Percentiles rank a stretch among this genome's conserved stretches.
Conservation (phyloP, 2,888 invertebrate genomes). For the Drosophila setosimentum region DNA sequence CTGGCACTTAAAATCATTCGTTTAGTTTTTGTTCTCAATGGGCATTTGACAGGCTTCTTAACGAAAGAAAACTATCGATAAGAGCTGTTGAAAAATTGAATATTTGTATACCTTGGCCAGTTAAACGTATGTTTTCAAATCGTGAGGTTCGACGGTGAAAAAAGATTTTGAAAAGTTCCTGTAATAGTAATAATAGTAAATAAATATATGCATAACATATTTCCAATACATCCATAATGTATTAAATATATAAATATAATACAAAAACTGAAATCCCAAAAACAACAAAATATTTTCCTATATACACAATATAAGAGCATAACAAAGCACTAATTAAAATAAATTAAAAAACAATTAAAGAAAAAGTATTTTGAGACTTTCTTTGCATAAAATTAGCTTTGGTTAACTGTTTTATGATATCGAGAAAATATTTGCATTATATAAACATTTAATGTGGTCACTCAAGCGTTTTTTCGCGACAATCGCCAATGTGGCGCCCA, state of each 20-base stretch:
- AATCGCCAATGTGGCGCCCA: slow-evolving; percentile 36
- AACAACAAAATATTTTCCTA: background rate
- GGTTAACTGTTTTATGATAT: background rate
- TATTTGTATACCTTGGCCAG: slow-evolving; percentile 37
- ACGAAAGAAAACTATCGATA: slow-evolving; percentile 48
- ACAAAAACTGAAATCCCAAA: background rate
- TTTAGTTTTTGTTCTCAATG: slow-evolving; percentile 59
- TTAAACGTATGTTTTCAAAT: slow-evolving; percentile 36
- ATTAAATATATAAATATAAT: background rate
- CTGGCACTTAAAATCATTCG: slow-evolving; percentile 20
- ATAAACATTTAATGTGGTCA: background rate
- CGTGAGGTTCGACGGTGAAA: slow-evolving; percentile 39
- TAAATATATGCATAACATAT: background rate
- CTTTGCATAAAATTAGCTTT: background rate
- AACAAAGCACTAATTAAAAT: background rate
- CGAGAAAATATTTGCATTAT: background rate
- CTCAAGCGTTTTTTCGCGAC: slow-evolving; percentile 16
- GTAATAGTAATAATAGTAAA: background rate
- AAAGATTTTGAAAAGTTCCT: background rate
- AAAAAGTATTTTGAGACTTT: background rate
- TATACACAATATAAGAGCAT: background rate
- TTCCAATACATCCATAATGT: background rate
- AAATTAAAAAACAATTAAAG: background rate
- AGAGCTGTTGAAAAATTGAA: slow-evolving; percentile 54
- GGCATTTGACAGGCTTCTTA: slow-evolving; percentile 59